phyloP scores from a whole-genome alignment of 2,113 vertebrate species.

The Catharus fuscescens region DNA sequence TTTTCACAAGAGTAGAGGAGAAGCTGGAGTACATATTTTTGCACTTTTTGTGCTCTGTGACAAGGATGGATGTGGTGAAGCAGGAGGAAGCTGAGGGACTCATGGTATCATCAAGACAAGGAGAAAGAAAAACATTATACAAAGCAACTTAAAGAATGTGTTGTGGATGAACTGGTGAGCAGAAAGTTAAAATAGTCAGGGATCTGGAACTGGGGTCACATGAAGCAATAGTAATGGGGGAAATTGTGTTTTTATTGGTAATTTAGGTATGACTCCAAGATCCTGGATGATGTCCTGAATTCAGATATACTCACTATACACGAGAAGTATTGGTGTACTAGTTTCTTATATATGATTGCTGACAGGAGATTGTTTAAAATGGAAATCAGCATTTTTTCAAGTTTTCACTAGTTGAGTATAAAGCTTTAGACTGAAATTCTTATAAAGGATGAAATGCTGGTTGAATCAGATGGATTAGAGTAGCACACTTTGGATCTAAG shows the following conservation, averaged over 20 bases:
- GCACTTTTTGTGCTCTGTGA: background rate
- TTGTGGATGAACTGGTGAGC: background rate
- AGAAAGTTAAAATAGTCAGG: background rate
- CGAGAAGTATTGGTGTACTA: background rate
- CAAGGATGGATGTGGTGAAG: background rate
- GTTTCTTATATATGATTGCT: background rate
- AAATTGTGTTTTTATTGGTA: background rate
- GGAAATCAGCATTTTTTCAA: background rate
- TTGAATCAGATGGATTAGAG: slow-evolving; percentile 29
- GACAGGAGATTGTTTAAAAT: background rate
- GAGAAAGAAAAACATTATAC: background rate
- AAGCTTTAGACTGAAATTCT: background rate
- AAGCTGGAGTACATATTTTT: background rate
- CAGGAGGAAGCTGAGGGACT: background rate
- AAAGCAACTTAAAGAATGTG: background rate
- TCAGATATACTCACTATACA: background rate
- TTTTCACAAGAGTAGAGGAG: background rate
- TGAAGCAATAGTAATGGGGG: background rate
- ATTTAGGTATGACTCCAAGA: background rate
- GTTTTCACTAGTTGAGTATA: background rate
- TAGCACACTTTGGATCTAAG: background rate
- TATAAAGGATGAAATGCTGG: background rate
- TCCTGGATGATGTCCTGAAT: background rate
- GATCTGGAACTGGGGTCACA: background rate
- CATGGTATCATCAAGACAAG: background rate